A percentile compares a stretch with the other conserved stretches of the same genome.
phyloP scores from a whole-genome alignment of 1,140 invertebrate genomes.

The Macrotrachela quadricornifera region DNA sequence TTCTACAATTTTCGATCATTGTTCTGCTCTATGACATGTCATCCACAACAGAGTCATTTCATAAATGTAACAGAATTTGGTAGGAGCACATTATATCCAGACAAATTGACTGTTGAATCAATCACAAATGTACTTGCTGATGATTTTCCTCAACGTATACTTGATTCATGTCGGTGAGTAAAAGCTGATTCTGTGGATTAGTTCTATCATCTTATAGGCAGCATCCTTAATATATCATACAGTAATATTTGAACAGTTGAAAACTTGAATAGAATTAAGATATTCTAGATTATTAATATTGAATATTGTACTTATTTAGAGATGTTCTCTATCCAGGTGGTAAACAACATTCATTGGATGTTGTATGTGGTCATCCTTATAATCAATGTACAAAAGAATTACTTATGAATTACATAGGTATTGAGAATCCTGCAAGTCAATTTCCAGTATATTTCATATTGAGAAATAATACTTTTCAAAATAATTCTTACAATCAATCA shows the following conservation, averaged over 20 bases:
- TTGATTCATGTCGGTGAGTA: too few relatives aligned
- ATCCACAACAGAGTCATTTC: neutral
- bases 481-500: slow-evolving; percentile 3
- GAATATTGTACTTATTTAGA: slow-evolving; percentile 1
- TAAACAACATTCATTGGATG: slow-evolving; percentile 7
- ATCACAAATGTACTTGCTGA: too few relatives aligned
- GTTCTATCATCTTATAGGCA: neutral
- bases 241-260: neutral
- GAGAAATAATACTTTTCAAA: neutral
- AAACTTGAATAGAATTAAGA: neutral
- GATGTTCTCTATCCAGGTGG: slow-evolving; percentile 6
- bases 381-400: neutral
- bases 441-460: slow-evolving; percentile 1
- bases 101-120: too few relatives aligned
- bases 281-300: neutral
- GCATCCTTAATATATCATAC: neutral
- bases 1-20: slow-evolving; percentile 5
- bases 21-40: slow-evolving; percentile 8
- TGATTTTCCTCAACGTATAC: too few relatives aligned
- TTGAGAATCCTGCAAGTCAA: neutral
- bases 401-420: slow-evolving; percentile 1
- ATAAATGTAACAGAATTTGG: neutral
- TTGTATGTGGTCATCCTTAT: slow-evolving; percentile 3
- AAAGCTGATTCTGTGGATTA: too few relatives aligned
- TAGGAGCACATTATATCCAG: neutral